phyloP scores from a whole-genome alignment of 2,113 vertebrate genomes.

The Pollachius pollachius region DNA sequence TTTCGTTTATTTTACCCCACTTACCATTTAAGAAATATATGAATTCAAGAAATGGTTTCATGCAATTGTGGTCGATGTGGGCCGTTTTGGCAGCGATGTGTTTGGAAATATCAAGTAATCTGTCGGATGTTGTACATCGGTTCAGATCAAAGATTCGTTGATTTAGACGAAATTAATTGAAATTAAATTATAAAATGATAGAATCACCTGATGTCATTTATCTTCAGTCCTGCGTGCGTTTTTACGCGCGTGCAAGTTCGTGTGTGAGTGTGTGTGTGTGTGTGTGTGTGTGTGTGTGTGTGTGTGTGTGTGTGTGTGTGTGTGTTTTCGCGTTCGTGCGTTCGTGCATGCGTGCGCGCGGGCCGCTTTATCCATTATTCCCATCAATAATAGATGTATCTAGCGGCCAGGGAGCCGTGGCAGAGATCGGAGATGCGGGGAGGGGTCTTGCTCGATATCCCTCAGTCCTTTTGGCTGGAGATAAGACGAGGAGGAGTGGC shows the following conservation, averaged over 20 bases:
- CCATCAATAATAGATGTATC: slow-evolving; percentile 73
- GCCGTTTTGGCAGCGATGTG: not conserved
- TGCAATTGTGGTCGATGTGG: not conserved
- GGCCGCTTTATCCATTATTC: slow-evolving; percentile 46
- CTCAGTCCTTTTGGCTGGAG: slow-evolving; percentile 77
- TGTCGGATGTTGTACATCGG: too few relatives aligned
- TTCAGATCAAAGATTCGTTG: too few relatives aligned
- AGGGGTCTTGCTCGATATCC: slow-evolving; percentile 73
- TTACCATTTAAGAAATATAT: not conserved
- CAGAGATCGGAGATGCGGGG: slow-evolving; percentile 67
- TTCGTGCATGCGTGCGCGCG: not conserved
- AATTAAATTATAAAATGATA: too few relatives aligned
- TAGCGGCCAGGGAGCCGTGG: slow-evolving; percentile 52
- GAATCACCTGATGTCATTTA: too few relatives aligned
- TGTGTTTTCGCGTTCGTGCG: slow-evolving; percentile 9
- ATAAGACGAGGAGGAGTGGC: slow-evolving; percentile 84
- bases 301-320: not conserved
- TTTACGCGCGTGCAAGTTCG: too few relatives aligned
- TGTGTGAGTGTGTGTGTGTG: too few relatives aligned
- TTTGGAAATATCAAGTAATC: not conserved
- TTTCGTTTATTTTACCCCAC: not conserved
- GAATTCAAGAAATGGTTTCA: not conserved
- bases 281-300: not conserved
- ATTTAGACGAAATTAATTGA: too few relatives aligned
- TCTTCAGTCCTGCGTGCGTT: too few relatives aligned